Evolutionary conservation across 2,797 vertebrate genomes (phyloP).

Genomic region (Fistularia tabacaria): DNA sequence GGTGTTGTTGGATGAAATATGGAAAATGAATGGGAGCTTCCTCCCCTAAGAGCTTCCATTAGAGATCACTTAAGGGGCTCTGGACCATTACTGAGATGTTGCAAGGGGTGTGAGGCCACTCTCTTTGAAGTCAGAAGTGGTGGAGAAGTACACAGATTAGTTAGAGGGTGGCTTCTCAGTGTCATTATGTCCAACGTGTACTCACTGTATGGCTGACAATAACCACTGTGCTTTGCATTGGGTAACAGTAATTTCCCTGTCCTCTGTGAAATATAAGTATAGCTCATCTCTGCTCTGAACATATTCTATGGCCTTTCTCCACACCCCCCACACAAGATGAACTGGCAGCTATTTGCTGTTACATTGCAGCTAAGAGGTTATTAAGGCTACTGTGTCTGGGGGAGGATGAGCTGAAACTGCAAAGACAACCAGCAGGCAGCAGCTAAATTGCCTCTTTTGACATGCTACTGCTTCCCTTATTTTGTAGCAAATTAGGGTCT

Average conservation of each 20-base stretch:
- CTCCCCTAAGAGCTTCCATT: conserved; percentile 69
- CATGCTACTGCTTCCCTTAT: conserved; percentile 7
- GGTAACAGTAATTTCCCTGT: neutral
- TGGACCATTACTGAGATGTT: conserved; percentile 64
- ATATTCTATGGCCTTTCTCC: conserved; percentile 18
- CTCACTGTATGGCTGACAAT: conserved; percentile 21
- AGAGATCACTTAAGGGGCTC: conserved; percentile 69
- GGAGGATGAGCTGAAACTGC: conserved; percentile 44
- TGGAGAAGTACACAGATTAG: conserved; percentile 46
- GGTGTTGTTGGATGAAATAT: conserved; percentile 51
- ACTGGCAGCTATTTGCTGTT: conserved; percentile 38
- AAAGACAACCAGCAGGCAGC: conserved; percentile 42
- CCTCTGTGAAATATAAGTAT: conserved; percentile 5
- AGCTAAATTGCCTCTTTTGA: conserved; percentile 45
- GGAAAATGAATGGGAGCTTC: conserved; percentile 61
- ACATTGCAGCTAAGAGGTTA: conserved; percentile 54
- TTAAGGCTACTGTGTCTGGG: conserved; percentile 39
- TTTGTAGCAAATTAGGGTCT: conserved; percentile 19
- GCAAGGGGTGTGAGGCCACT: conserved; percentile 51
- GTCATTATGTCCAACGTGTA: conserved; percentile 24
- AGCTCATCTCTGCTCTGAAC: conserved; percentile 17
- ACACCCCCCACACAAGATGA: conserved; percentile 5
- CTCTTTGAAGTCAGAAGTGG: conserved; percentile 47
- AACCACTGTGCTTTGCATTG: conserved; percentile 1
- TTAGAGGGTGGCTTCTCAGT: conserved; percentile 23